These are phyloP conservation scores for Sternarchorhynchus goeldii DNA, from an alignment of 2,797 vertebrate genomes.

Conservation along the genomic window DNA sequence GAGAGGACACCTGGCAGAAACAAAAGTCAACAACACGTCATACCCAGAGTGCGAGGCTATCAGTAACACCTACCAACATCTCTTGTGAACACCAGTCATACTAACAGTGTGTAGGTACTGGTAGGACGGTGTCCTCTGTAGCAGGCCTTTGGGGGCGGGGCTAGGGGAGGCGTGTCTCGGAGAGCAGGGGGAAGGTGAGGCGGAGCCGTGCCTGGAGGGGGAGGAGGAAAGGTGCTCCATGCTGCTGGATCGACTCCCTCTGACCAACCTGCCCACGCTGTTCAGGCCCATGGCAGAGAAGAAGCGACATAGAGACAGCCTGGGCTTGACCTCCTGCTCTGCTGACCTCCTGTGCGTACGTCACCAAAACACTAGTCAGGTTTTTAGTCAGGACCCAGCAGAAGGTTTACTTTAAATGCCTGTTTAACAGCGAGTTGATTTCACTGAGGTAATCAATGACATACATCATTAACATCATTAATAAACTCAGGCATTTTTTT, in stretches of 20 bases:
- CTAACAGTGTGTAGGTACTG: constrained; percentile 76
- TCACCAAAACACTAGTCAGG: not conserved
- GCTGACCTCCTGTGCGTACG: constrained; percentile 62
- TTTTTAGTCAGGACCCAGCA: no score
- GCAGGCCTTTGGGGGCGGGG: constrained; percentile 68
- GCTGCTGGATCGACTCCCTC: constrained; percentile 77
- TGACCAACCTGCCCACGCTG: constrained; percentile 76
- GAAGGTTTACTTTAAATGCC: no score
- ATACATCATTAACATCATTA: no score
- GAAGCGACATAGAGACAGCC: constrained; percentile 79
- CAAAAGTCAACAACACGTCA: not conserved
- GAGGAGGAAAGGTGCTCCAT: constrained; percentile 79
- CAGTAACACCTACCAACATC: not conserved
- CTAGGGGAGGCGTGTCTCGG: constrained; percentile 60
- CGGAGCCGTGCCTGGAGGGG: constrained; percentile 56
- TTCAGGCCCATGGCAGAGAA: constrained; percentile 82
- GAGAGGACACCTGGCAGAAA: constrained; percentile 85
- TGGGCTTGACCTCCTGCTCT: constrained; percentile 71
- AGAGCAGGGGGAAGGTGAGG: constrained; percentile 72
- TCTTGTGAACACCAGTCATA: not conserved
- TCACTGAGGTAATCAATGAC: no score
- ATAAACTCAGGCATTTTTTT: no score
- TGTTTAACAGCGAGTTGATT: no score
- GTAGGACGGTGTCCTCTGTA: constrained; percentile 79
- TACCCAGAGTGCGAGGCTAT: no score